phyloP scores from a whole-genome alignment of 2,888 invertebrate species.

The Drosophila algonquin region DNA sequence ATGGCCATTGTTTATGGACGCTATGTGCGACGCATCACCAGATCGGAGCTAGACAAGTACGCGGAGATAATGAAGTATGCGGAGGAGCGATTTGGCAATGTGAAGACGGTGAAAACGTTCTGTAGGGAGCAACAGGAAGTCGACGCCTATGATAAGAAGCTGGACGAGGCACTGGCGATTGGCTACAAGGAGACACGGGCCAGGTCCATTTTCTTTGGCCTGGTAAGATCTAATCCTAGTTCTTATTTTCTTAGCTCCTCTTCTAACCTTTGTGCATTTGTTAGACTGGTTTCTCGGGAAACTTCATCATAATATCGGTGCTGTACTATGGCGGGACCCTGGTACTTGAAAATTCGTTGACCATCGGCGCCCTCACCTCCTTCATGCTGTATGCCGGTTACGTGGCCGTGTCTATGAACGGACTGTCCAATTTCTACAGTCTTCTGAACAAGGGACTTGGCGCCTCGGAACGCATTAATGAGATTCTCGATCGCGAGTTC shows the following conservation, averaged over 20 bases:
- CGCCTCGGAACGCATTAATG: slow-evolving; percentile 94
- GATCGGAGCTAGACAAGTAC: slow-evolving; percentile 89
- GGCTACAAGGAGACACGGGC: slow-evolving; percentile 95
- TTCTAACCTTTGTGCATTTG: not conserved
- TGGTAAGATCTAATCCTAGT: slow-evolving; percentile 85
- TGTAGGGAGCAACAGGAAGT: slow-evolving; percentile 93
- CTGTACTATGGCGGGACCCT: slow-evolving; percentile 96
- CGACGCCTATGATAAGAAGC: slow-evolving; percentile 87
- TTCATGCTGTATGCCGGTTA: slow-evolving; percentile 97
- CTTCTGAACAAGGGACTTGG: slow-evolving; percentile 97
- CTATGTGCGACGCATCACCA: slow-evolving; percentile 93
- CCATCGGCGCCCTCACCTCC: slow-evolving; percentile 95
- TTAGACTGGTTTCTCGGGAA: slow-evolving; percentile 94
- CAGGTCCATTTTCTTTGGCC: slow-evolving; percentile 94
- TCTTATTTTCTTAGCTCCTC: not conserved
- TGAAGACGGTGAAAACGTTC: slow-evolving; percentile 96
- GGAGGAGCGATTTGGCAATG: slow-evolving; percentile 95
- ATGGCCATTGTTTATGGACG: slow-evolving; percentile 93
- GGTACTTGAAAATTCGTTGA: slow-evolving; percentile 91
- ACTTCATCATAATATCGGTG: slow-evolving; percentile 94
- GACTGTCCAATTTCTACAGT: slow-evolving; percentile 96
- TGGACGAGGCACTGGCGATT: slow-evolving; percentile 89
- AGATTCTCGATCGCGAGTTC: slow-evolving; percentile 92
- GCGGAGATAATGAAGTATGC: slow-evolving; percentile 89
- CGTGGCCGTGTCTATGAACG: slow-evolving; percentile 94